Conservation (phyloP, 2,113 vertebrate genomes). For the Ptyas mucosa region DNA sequence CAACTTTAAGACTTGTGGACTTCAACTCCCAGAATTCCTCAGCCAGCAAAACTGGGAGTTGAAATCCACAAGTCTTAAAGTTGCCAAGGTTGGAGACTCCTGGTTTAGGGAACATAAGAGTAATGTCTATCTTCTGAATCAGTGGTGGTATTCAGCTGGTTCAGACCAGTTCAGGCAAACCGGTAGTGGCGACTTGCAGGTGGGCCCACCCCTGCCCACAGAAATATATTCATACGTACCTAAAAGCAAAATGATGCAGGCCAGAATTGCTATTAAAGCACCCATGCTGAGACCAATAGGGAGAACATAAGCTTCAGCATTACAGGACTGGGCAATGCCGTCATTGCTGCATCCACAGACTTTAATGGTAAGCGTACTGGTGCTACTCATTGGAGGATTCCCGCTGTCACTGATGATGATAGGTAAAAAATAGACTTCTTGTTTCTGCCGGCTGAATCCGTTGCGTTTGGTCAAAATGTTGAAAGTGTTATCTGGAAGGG, state of each 20-base stretch:
- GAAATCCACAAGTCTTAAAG: too few relatives aligned
- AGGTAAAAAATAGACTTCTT: constrained; percentile 93
- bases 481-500: constrained; percentile 88
- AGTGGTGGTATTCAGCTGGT: too few relatives aligned
- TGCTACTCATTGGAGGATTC: constrained; percentile 94
- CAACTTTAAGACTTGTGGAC: too few relatives aligned
- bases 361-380: constrained; percentile 93
- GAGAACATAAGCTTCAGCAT: constrained; percentile 91
- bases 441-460: constrained; percentile 92
- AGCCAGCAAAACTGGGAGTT: too few relatives aligned
- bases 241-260: constrained; percentile 92
- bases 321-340: constrained; percentile 91
- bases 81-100: too few relatives aligned
- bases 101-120: too few relatives aligned
- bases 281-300: constrained; percentile 99
- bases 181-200: too few relatives aligned
- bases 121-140: too few relatives aligned
- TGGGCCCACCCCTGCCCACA: too few relatives aligned
- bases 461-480: constrained; percentile 92
- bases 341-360: constrained; percentile 96
- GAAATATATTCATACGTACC: constrained; percentile 72
- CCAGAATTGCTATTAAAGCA: constrained; percentile 94
- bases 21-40: too few relatives aligned
- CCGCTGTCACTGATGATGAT: constrained; percentile 95
- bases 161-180: too few relatives aligned